Evolutionary conservation across 2,113 vertebrate genomes (phyloP).

Genomic region (Gadus chalcogrammus): DNA sequence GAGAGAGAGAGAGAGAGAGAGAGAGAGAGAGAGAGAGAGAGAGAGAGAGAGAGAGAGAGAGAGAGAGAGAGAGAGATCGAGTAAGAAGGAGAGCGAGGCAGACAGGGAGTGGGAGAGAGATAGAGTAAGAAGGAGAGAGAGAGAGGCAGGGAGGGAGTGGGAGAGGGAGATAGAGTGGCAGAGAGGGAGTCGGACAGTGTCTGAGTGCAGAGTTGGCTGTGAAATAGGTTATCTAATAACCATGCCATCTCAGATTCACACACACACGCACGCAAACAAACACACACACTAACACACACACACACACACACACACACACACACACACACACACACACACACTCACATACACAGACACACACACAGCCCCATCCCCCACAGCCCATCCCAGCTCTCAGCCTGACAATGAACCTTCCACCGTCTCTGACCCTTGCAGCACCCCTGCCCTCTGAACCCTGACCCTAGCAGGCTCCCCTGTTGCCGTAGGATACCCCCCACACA

Average conservation of each 20-base stretch:
- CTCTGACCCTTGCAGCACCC: not conserved
- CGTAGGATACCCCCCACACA: not conserved
- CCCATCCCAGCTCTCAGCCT: not conserved
- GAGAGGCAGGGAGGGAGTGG: not conserved
- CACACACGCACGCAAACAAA: not conserved
- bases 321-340: not conserved
- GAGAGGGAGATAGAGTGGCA: constrained; percentile 3
- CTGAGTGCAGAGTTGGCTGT: not conserved
- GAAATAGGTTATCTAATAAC: not conserved
- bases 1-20: not conserved
- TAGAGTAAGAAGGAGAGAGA: not conserved
- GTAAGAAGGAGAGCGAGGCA: no score
- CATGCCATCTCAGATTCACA: not conserved
- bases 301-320: constrained; percentile 7
- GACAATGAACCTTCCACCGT: constrained; percentile 10
- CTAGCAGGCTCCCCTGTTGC: not conserved
- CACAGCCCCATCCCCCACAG: not conserved
- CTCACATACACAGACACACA: not conserved
- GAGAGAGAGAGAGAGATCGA: no score
- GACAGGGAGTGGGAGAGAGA: no score
- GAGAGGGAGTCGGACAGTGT: not conserved
- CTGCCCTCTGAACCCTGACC: not conserved
- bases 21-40: constrained; percentile 8
- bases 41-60: not conserved
- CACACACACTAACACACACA: no score